phyloP scores from a whole-genome alignment of 1,140 invertebrate genomes.

The Macrostomum lignano region DNA sequence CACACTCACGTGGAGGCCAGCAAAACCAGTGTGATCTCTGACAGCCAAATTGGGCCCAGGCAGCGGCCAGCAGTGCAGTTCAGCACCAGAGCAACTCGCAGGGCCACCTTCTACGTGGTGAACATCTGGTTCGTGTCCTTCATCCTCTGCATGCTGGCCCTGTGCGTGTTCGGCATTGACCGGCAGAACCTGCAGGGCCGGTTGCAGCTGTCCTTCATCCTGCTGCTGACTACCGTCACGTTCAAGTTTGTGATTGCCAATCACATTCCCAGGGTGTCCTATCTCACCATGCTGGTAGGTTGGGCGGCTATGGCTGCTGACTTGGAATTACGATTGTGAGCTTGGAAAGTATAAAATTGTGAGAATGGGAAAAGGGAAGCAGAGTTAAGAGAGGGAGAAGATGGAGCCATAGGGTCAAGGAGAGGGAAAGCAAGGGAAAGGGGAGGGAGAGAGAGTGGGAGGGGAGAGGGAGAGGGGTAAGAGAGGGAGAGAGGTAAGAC shows the following conservation, averaged over 20 bases:
- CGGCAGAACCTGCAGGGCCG: constrained; percentile 5
- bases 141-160: constrained; percentile 3
- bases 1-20: constrained; percentile 1
- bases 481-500: too few species aligned
- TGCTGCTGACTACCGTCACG: constrained; percentile 9
- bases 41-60: constrained; percentile 2
- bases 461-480: too few species aligned
- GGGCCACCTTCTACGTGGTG: constrained; percentile 4
- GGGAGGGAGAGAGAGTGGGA: too few species aligned
- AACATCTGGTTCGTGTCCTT: constrained; percentile 1
- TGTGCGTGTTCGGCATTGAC: neutral
- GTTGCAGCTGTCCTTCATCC: constrained; percentile 8
- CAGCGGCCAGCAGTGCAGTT: constrained; percentile 1
- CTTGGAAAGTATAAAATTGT: too few species aligned
- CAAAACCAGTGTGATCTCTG: neutral
- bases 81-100: constrained; percentile 3
- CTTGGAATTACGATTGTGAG: too few species aligned
- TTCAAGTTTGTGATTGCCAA: constrained; percentile 9
- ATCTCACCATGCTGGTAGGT: constrained; percentile 8
- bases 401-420: too few species aligned
- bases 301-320: too few species aligned
- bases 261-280: constrained; percentile 9
- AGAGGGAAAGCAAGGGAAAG: too few species aligned
- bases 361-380: too few species aligned
- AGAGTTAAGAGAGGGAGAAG: too few species aligned